Evolutionary conservation across 2,888 invertebrate genomes (phyloP), one percentile per base, ranked within the genome.

Genomic region (Helicoverpa assulta): DNA sequence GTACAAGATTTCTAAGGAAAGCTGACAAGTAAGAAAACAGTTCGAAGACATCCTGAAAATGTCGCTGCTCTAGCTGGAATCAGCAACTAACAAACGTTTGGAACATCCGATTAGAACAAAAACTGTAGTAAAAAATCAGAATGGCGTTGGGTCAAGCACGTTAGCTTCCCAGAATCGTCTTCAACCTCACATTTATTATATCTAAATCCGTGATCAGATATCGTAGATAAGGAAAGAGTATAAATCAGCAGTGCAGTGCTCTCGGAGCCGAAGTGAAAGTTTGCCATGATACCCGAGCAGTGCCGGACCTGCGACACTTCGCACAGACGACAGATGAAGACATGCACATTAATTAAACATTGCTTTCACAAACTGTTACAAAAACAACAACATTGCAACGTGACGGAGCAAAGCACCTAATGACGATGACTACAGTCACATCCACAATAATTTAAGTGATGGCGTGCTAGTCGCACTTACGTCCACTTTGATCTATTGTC

Each of bases 201-300:
- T 87, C 86, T 82, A 88, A 89, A 92, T 91, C 90, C 89, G 89
- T 88, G 90, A 92, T 91, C 88, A 88, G 89, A 91, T 89, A 86
- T 87, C 81, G 86, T 85, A 88, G 91, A 90, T 92, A 92, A 89
- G 87, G 85, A 87, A 86, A 87, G 87, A 90, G 90, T 90, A 91
- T 89, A 90, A 91, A 93, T 91, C 88, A 90, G 86, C 85, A 73
- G 88, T 90, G 85, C 85, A 73, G 86, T 85, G 86, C 84, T 89
- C 87, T 88, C 86, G 67, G 85, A 86, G 84, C 78, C 82, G 78
- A 86, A 93, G 94, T 93, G 94, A 95, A 95, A 95, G 94, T 94
- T 84, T 70, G 85, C 81, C 82, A 83, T 88, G 85, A 88, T 89
- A 90, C 85, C 86, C 80, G 83, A 85, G 75, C 83, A 83, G 76